Percentiles rank a stretch among this genome's conserved stretches.
These are phyloP conservation scores for Brachionus angularis DNA, from an alignment of 1,140 invertebrate species.

Conservation along the genomic window DNA sequence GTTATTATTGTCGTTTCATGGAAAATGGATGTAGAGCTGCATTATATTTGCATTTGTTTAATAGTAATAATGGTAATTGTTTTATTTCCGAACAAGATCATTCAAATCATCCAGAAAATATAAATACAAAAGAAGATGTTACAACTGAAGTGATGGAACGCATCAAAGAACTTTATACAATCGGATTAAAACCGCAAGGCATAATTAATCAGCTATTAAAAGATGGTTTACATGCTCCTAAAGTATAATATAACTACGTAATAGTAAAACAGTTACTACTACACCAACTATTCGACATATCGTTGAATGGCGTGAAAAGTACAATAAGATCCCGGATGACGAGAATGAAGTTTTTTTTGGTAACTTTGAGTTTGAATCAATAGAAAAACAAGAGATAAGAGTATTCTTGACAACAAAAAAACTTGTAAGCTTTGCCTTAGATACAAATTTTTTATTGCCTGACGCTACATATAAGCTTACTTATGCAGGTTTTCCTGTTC, in stretches of 20 bases:
- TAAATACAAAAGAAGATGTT: neutral
- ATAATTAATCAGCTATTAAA: neutral
- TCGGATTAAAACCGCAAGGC: neutral
- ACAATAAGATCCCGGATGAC: neutral
- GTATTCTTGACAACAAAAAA: neutral
- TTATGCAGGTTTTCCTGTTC: neutral
- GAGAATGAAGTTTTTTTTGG: neutral
- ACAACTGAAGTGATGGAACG: neutral
- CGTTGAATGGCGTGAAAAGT: neutral
- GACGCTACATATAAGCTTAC: neutral
- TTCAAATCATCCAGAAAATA: slow-evolving; percentile 36
- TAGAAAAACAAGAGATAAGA: neutral
- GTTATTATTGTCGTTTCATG: slow-evolving; percentile 3
- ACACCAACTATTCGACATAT: neutral
- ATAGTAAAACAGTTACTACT: neutral
- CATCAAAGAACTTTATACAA: neutral
- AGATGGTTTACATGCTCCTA: neutral
- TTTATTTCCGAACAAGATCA: slow-evolving; percentile 9
- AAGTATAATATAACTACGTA: neutral
- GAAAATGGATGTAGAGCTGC: slow-evolving; percentile 18
- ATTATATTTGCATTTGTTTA: neutral
- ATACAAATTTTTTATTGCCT: neutral
- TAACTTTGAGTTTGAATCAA: neutral
- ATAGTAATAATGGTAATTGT: slow-evolving; percentile 7
- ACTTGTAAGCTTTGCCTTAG: neutral